These are phyloP conservation scores for Bothrops jararaca DNA, from an alignment of 2,113 vertebrate genomes.

Conservation along the genomic window DNA sequence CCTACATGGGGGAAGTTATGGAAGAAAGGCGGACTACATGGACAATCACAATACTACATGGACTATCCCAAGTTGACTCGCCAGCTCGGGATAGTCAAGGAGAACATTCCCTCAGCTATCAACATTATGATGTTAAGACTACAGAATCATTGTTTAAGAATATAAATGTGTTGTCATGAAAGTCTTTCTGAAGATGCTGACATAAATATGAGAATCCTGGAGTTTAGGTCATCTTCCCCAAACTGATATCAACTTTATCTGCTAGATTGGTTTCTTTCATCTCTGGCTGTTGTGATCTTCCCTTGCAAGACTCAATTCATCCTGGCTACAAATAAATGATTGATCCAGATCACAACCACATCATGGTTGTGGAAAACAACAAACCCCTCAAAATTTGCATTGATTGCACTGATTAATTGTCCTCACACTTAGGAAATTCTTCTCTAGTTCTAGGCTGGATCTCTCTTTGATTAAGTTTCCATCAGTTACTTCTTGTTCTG, in stretches of 20 bases:
- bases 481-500: not conserved
- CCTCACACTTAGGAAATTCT: not conserved
- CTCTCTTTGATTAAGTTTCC: not conserved
- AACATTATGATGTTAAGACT: not conserved
- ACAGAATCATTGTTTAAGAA: not conserved
- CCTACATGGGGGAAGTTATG: not conserved
- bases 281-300: not conserved
- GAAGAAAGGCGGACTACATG: too few species aligned
- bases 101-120: not conserved
- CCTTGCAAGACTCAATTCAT: not conserved
- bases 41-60: not conserved
- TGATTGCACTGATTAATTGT: not conserved
- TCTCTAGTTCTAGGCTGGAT: not conserved
- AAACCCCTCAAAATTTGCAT: not conserved
- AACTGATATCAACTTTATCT: not conserved
- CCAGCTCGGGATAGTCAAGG: not conserved
- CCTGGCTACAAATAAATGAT: not conserved
- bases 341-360: not conserved
- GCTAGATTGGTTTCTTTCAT: not conserved
- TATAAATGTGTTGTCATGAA: not conserved
- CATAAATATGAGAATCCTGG: not conserved
- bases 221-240: not conserved
- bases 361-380: not conserved
- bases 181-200: not conserved
- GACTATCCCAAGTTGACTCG: not conserved